Evolutionary conservation across 2,888 invertebrate genomes (phyloP).

Genomic region (Hipparchia semele): DNA sequence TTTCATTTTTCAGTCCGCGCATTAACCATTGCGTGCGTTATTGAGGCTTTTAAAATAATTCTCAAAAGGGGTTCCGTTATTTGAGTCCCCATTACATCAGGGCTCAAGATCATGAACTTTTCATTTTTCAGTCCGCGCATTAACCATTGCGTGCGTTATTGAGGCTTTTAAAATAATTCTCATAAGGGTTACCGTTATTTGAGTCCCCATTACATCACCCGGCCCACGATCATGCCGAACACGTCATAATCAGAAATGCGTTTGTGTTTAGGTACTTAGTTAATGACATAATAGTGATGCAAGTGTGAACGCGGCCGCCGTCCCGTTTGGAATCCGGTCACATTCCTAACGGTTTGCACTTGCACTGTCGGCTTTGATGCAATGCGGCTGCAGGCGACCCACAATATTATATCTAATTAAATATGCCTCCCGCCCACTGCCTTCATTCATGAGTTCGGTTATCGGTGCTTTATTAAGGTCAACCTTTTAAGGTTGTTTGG

Average conservation of each 20-base stretch:
- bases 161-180: too few species aligned
- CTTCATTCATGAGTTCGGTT: conserved; percentile 40
- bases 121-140: too few species aligned
- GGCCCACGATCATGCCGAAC: conserved; percentile 1
- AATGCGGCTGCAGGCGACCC: conserved; percentile 50
- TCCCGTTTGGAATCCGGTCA: conserved; percentile 69
- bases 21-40: too few species aligned
- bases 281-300: conserved; percentile 71
- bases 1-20: too few species aligned
- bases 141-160: too few species aligned
- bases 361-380: conserved; percentile 64
- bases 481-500: conserved; percentile 24
- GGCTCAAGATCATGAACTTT: too few species aligned
- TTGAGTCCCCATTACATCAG: too few species aligned
- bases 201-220: not conserved
- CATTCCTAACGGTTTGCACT: conserved; percentile 74
- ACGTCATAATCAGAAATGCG: conserved; percentile 42
- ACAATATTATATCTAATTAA: conserved; percentile 46
- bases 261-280: conserved; percentile 61
- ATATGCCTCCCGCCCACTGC: conserved; percentile 49
- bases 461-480: conserved; percentile 41
- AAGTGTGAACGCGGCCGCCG: conserved; percentile 61
- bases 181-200: too few species aligned
- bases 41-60: too few species aligned
- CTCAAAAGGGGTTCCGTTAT: not conserved